phyloP scores from a whole-genome alignment of 1,140 invertebrate species.

The Caenorhabditis latens region DNA sequence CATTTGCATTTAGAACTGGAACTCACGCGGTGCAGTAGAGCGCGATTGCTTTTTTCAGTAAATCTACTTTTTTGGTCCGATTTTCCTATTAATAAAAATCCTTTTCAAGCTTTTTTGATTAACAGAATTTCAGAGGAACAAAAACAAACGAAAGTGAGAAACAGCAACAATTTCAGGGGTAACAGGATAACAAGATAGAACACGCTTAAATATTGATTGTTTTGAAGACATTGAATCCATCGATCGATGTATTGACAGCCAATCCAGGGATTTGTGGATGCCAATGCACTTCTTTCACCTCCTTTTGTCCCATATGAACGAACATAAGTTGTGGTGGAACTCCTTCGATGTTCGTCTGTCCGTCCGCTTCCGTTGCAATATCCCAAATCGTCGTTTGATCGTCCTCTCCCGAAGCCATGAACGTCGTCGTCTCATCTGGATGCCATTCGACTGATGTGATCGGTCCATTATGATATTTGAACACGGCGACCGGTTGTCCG shows the following conservation, averaged over 20 bases:
- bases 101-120: too few species aligned
- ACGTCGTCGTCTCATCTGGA: constrained; percentile 89
- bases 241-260: constrained; percentile 91
- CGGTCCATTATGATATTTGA: constrained; percentile 91
- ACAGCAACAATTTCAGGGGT: too few species aligned
- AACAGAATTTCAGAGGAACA: too few species aligned
- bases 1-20: too few species aligned
- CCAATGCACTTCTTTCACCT: constrained; percentile 98
- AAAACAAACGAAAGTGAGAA: too few species aligned
- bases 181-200: too few species aligned
- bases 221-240: constrained; percentile 95
- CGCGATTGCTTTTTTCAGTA: too few species aligned
- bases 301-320: constrained; percentile 96
- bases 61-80: too few species aligned
- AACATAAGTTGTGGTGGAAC: constrained; percentile 95
- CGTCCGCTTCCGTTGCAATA: constrained; percentile 84
- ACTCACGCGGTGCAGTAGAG: too few species aligned
- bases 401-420: constrained; percentile 92
- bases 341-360: constrained; percentile 78
- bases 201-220: constrained; percentile 91
- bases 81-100: too few species aligned
- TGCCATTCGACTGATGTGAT: constrained; percentile 98
- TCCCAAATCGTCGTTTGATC: constrained; percentile 98
- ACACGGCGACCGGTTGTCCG: constrained; percentile 86
- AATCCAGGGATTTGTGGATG: constrained; percentile 93